Percentiles rank a stretch among this genome's conserved stretches.
phyloP scores from a whole-genome alignment of 2,888 invertebrate species.

The Nasonovia ribisnigri region DNA sequence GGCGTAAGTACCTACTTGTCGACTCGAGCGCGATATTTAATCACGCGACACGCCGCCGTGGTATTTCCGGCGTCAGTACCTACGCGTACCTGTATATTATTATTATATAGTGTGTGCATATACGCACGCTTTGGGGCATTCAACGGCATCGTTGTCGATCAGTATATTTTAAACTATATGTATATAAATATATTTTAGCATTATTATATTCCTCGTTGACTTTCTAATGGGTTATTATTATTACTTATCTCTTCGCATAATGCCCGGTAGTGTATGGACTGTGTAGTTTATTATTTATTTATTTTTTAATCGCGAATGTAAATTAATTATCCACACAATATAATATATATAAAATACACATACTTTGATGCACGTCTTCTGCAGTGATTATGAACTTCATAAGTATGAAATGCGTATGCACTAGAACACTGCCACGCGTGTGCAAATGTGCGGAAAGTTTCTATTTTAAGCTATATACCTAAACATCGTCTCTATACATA shows the following conservation, averaged over 20 bases:
- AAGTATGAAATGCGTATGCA: background rate
- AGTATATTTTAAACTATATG: background rate
- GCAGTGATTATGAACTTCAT: background rate
- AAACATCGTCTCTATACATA: background rate
- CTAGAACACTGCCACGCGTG: background rate
- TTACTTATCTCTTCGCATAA: background rate
- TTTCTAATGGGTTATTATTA: conserved; percentile 44
- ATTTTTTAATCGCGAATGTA: background rate
- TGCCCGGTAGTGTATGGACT: background rate
- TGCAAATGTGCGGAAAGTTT: background rate
- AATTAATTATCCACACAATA: background rate
- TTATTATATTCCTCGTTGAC: conserved; percentile 28
- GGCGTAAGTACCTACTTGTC: background rate
- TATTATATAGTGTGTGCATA: background rate
- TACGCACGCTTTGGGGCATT: conserved; percentile 33
- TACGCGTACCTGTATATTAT: background rate
- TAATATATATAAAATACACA: background rate
- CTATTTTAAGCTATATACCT: background rate
- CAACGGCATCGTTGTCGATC: background rate
- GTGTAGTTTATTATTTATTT: background rate
- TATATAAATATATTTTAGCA: background rate
- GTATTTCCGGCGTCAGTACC: conserved; percentile 22
- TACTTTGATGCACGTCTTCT: background rate
- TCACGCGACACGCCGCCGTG: conserved; percentile 20
- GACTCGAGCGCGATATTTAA: conserved; percentile 13